A percentile compares a stretch with the other conserved stretches of the same genome.
phyloP scores from a whole-genome alignment of 2,888 invertebrate genomes.

The Metallyticus violacea region DNA sequence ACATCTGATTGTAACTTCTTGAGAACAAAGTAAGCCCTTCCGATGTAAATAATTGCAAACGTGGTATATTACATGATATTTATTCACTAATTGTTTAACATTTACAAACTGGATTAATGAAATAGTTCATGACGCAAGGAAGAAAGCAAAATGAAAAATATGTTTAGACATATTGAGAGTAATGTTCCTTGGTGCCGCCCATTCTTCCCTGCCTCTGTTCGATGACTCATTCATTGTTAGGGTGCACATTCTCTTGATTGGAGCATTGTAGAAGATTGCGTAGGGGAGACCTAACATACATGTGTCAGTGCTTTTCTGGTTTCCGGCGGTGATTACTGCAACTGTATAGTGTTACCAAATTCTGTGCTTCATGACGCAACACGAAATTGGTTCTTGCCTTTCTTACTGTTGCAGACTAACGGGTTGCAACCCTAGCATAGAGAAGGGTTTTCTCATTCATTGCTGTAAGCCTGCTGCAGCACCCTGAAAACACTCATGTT shows the following conservation, averaged over 20 bases:
- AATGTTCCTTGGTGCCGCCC: neutral
- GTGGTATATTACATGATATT: neutral
- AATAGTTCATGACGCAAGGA: neutral
- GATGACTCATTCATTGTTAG: neutral
- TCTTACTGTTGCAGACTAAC: neutral
- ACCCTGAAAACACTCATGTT: neutral
- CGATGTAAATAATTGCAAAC: neutral
- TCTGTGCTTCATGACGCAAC: neutral
- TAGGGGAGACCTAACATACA: neutral
- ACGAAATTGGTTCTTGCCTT: neutral
- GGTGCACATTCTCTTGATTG: neutral
- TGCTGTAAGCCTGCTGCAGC: neutral
- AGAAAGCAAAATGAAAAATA: neutral
- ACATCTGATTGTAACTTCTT: neutral
- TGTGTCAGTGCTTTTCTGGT: neutral
- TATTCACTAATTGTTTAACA: neutral
- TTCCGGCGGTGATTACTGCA: neutral
- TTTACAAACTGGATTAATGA: neutral
- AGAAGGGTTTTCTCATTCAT: neutral
- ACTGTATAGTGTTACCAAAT: neutral
- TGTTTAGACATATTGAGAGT: neutral
- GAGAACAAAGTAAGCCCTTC: neutral
- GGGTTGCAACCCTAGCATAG: too few relatives aligned
- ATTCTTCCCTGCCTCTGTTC: neutral
- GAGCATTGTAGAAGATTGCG: neutral